phyloP scores from a whole-genome alignment of 2,888 invertebrate genomes.

The Drosophila incognita region DNA sequence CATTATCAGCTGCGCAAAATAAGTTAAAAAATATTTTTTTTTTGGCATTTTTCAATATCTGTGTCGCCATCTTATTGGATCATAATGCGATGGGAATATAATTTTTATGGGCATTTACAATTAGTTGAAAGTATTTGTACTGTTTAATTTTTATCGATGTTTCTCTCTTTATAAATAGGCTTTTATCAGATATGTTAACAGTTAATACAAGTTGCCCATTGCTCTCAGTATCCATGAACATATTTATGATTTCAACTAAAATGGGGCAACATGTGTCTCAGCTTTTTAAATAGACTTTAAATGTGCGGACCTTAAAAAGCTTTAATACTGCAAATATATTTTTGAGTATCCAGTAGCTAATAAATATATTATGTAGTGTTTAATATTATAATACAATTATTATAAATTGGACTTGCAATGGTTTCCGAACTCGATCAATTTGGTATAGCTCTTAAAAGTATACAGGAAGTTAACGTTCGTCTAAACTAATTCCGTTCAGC shows the following conservation, averaged over 20 bases:
- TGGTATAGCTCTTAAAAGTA: slow-evolving; percentile 19
- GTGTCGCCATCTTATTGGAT: not conserved
- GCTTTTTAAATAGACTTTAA: not conserved
- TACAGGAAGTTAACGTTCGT: slow-evolving; percentile 8
- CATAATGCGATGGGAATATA: slow-evolving; percentile 14
- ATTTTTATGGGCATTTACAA: slow-evolving; percentile 10
- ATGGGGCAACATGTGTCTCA: not conserved
- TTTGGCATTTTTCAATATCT: not conserved
- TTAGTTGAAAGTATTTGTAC: not conserved
- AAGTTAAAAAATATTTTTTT: not conserved
- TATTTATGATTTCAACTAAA: slow-evolving; percentile 23
- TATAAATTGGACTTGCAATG: not conserved
- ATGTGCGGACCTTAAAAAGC: not conserved
- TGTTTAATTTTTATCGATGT: not conserved
- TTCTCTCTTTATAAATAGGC: not conserved
- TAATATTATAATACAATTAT: not conserved
- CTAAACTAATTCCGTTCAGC: slow-evolving; percentile 18
- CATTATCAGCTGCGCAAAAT: not conserved
- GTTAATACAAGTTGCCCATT: not conserved
- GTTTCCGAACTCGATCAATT: not conserved
- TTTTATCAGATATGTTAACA: not conserved
- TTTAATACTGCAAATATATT: not conserved
- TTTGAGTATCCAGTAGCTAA: not conserved
- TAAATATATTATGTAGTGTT: not conserved
- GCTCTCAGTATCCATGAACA: slow-evolving; percentile 1